A percentile compares a stretch with the other conserved stretches of the same genome.
These are phyloP conservation scores for Periophthalmodon schlosseri DNA, from an alignment of 2,113 vertebrate species.

Conservation along the genomic window DNA sequence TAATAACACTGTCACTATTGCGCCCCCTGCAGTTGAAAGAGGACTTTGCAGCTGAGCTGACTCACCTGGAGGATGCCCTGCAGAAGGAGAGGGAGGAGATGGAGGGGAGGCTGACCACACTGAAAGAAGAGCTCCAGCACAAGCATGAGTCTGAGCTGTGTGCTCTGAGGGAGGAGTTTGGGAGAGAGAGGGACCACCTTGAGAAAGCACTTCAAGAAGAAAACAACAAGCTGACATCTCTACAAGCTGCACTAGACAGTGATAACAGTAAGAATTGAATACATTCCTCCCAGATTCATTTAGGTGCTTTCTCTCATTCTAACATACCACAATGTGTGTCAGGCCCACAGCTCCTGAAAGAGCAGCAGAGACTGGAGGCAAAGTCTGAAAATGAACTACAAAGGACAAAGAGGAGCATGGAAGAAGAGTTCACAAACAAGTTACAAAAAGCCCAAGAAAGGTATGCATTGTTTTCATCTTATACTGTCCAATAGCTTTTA, in stretches of 20 bases:
- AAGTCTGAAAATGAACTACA: conserved; percentile 67
- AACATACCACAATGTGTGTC: not conserved
- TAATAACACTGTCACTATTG: not conserved
- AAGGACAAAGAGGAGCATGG: conserved; percentile 60
- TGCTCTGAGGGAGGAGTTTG: conserved; percentile 61
- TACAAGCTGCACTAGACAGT: conserved; percentile 72
- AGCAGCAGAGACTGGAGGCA: conserved; percentile 61
- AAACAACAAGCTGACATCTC: conserved; percentile 71
- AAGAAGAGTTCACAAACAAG: conserved; percentile 73
- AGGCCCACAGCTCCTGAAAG: conserved; percentile 49
- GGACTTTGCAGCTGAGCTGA: conserved; percentile 67
- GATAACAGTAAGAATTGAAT: conserved; percentile 61
- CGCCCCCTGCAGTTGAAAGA: conserved; percentile 68
- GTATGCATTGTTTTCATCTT: conserved; percentile 57
- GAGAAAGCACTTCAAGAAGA: conserved; percentile 74
- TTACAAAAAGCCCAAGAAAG: conserved; percentile 76
- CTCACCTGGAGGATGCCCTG: conserved; percentile 58
- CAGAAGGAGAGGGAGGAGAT: conserved; percentile 44
- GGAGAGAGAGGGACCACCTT: conserved; percentile 63
- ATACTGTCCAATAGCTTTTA: not conserved
- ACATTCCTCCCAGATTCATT: not conserved
- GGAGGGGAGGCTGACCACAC: conserved; percentile 60
- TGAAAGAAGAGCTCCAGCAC: conserved; percentile 68
- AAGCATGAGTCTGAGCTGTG: conserved; percentile 51
- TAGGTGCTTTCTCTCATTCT: not conserved